Percentiles rank a stretch among this genome's conserved stretches.
Evolutionary conservation across 2,888 invertebrate species (phyloP).

Genomic region (Chloroclysta siterata): DNA sequence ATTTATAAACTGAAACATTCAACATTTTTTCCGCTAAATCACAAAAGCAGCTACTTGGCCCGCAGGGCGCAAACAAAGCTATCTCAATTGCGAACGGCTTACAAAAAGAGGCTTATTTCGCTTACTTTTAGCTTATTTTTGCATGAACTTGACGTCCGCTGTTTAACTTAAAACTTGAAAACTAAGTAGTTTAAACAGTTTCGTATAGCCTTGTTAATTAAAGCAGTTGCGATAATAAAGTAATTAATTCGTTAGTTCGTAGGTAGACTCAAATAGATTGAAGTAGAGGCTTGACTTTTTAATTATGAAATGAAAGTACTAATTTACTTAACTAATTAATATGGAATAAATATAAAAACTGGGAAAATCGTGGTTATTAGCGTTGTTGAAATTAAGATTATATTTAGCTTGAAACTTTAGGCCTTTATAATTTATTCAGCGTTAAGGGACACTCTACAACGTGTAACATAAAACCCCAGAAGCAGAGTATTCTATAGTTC

Average conservation of each 20-base stretch:
- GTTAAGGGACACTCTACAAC: too few relatives aligned
- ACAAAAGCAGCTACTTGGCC: slow-evolving; percentile 48
- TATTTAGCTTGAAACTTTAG: background rate
- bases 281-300: slow-evolving; percentile 17
- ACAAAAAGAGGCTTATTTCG: slow-evolving; percentile 61
- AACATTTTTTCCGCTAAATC: slow-evolving; percentile 24
- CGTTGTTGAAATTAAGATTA: background rate
- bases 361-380: too few relatives aligned
- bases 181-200: slow-evolving; percentile 32
- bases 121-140: slow-evolving; percentile 52
- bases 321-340: background rate
- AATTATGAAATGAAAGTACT: slow-evolving; percentile 23
- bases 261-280: slow-evolving; percentile 17
- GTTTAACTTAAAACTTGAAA: slow-evolving; percentile 42
- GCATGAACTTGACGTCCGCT: slow-evolving; percentile 47
- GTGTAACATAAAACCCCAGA: too few relatives aligned
- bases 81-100: slow-evolving; percentile 63
- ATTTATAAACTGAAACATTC: slow-evolving; percentile 24
- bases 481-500: too few relatives aligned
- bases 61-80: slow-evolving; percentile 59
- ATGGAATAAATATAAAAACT: background rate
- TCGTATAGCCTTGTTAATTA: slow-evolving; percentile 33
- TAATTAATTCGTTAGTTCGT: slow-evolving; percentile 26
- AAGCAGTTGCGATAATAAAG: slow-evolving; percentile 26
- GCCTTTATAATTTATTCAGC: too few relatives aligned